These are phyloP conservation scores for Larimichthys crocea DNA, from an alignment of 2,113 vertebrate species.

Conservation along the genomic window DNA sequence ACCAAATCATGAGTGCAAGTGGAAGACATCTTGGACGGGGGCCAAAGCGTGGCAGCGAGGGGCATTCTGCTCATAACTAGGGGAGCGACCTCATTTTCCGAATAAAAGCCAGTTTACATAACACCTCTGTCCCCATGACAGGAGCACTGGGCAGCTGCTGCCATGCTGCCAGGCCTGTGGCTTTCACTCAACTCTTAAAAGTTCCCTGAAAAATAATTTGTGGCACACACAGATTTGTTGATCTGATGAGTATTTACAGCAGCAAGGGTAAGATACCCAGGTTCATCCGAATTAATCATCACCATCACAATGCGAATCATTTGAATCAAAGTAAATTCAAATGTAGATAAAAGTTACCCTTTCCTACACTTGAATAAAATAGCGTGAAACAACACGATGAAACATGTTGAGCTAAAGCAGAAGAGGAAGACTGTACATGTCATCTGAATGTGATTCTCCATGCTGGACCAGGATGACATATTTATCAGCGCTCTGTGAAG, in stretches of 20 bases:
- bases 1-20: slow-evolving; percentile 71
- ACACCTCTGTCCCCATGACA: slow-evolving; percentile 76
- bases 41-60: slow-evolving; percentile 69
- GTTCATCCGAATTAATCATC: not conserved
- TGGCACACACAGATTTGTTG: not conserved
- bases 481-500: slow-evolving; percentile 59
- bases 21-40: slow-evolving; percentile 72
- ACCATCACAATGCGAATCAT: not conserved
- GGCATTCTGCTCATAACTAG: slow-evolving; percentile 80
- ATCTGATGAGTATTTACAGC: not conserved
- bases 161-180: slow-evolving; percentile 75
- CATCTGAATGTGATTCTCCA: slow-evolving; percentile 52
- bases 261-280: not conserved
- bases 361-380: too few species aligned
- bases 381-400: slow-evolving; percentile 6
- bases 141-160: slow-evolving; percentile 75
- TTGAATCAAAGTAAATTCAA: too few species aligned
- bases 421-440: slow-evolving; percentile 50
- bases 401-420: slow-evolving; percentile 14
- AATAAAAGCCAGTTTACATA: slow-evolving; percentile 83
- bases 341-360: not conserved
- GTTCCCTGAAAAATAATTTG: slow-evolving; percentile 52
- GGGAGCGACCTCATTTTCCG: slow-evolving; percentile 78
- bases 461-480: slow-evolving; percentile 63
- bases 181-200: slow-evolving; percentile 65